Evolutionary conservation across 2,113 vertebrate species (phyloP).

Genomic region (Polypterus senegalus): DNA sequence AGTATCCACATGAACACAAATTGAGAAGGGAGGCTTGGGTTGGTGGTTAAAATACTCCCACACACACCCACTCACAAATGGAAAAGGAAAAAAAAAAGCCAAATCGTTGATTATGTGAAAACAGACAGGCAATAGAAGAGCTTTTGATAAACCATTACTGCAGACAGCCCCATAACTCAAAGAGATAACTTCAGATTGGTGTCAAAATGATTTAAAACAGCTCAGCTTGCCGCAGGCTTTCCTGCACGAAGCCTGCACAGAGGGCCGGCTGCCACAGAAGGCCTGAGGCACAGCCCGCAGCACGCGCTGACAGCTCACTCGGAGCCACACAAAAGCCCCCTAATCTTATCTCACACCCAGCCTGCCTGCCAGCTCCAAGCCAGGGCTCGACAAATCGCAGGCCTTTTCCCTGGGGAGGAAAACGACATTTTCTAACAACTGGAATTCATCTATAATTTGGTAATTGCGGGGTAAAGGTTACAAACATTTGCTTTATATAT

Average conservation of each 20-base stretch:
- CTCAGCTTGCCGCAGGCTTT: not conserved
- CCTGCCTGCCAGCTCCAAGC: conserved; percentile 12
- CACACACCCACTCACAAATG: too few relatives aligned
- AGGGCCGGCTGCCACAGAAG: not conserved
- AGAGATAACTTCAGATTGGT: conserved; percentile 32
- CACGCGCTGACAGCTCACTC: conserved; percentile 17
- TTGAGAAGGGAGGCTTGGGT: too few relatives aligned
- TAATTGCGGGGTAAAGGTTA: conserved; percentile 27
- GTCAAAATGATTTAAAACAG: conserved; percentile 35
- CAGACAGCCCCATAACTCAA: conserved; percentile 38
- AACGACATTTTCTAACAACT: conserved; percentile 25
- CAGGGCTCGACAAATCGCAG: conserved; percentile 29
- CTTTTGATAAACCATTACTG: conserved; percentile 41
- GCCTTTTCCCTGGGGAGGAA: conserved; percentile 22
- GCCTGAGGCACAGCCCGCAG: conserved; percentile 1
- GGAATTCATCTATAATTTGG: conserved; percentile 20
- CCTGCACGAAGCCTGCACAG: not conserved
- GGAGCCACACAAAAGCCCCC: conserved; percentile 7
- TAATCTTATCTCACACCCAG: conserved; percentile 18
- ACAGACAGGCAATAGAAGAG: not conserved
- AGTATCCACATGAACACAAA: too few relatives aligned
- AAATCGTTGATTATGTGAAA: not conserved
- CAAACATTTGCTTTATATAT: too few relatives aligned
- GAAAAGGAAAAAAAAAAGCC: not conserved
- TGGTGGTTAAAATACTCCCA: too few relatives aligned